phyloP scores from a whole-genome alignment of 2,888 invertebrate species.

The Pristionchus arcanus region DNA sequence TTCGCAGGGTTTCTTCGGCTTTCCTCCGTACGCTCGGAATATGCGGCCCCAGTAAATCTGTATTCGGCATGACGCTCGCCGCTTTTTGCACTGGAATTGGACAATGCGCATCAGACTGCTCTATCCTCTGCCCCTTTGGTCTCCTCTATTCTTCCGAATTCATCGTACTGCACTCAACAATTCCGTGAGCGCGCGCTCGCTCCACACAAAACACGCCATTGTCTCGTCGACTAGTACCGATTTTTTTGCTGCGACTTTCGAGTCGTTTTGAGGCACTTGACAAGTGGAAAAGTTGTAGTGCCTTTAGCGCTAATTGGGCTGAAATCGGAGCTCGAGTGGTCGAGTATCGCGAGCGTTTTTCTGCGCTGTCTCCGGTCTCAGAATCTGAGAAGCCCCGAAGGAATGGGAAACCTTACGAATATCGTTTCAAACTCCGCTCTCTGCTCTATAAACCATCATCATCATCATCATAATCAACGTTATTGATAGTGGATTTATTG shows the following conservation, averaged over 20 bases:
- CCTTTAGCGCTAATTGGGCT: neutral
- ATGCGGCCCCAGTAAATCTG: neutral
- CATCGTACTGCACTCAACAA: conserved; percentile 16
- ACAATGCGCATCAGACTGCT: neutral
- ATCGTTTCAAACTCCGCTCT: conserved; percentile 33
- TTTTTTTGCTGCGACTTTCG: neutral
- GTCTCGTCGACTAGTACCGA: neutral
- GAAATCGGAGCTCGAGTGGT: conserved; percentile 17
- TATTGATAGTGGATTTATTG: neutral
- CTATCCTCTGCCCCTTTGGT: neutral
- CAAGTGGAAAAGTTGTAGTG: neutral
- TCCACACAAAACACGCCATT: conserved; percentile 6
- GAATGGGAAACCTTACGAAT: neutral
- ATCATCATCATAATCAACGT: neutral
- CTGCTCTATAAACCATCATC: neutral
- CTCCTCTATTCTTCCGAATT: neutral
- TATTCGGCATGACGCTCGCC: neutral
- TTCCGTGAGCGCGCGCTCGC: conserved; percentile 5
- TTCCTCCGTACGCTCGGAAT: neutral
- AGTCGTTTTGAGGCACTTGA: neutral
- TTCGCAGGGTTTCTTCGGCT: neutral
- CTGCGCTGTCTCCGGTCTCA: neutral
- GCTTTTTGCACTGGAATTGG: neutral
- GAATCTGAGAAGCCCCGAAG: neutral
- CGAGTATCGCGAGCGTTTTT: conserved; percentile 21